Percentiles rank a stretch among this genome's conserved stretches.
phyloP scores from a whole-genome alignment of 92 coral and sea anemone species.

The Nematostella vectensis region DNA sequence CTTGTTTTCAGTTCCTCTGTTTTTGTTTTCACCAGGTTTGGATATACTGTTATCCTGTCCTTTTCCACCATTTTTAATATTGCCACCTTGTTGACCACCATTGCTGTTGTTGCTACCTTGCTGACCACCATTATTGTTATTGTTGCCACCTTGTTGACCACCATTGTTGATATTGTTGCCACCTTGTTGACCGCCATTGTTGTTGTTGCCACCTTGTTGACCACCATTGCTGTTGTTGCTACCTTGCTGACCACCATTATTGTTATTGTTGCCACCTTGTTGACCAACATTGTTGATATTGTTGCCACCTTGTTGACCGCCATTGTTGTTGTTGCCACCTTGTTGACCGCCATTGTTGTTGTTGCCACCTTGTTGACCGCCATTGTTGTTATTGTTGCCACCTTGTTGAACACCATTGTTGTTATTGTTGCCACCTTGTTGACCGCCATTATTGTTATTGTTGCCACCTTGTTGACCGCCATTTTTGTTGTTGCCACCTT shows the following conservation, averaged over 20 bases:
- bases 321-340: neutral
- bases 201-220: neutral
- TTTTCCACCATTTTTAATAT: neutral
- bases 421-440: neutral
- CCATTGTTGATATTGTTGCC: slow-evolving; percentile 2
- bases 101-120: neutral
- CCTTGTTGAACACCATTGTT: neutral
- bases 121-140: neutral
- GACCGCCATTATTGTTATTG: neutral
- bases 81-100: neutral
- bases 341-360: neutral
- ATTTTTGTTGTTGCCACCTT: neutral
- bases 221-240: slow-evolving; percentile 5
- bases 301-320: neutral
- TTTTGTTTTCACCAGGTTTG: neutral
- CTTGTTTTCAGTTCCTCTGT: neutral
- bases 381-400: neutral
- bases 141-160: neutral
- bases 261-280: slow-evolving; percentile 4
- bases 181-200: neutral
- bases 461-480: neutral
- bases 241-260: neutral
- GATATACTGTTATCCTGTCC: no score
- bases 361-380: neutral
- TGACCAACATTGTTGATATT: slow-evolving; percentile 3